Base-by-base conservation (phyloP, 2,797 vertebrate genomes). In the Arnoldichthys spilopterus region DNA sequence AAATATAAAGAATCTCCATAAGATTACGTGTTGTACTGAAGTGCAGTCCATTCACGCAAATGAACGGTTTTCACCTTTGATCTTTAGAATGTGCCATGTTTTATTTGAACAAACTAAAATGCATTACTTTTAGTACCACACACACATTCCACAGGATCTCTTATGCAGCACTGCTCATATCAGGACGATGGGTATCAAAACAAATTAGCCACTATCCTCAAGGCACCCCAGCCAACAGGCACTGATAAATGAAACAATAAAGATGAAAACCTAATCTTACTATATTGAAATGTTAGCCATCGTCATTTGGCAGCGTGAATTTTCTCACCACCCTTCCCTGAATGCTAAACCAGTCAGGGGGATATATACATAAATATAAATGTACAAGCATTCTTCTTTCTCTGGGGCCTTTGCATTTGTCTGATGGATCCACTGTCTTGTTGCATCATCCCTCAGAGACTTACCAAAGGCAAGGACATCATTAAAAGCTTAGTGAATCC, bases 231-330 rank as follows among this genome's bases (percentile, higher is more conserved):
- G 80, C 70, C 74, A 77, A 80, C 74, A 82, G 75, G 78, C 71
- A 22, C 67, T 77, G 72, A 82, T 79, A 79, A 79, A 84, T 84
- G 80, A 84, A 84, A 82, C 77, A 82, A 82, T 84, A 84, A 80
- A 79, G 75, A 82, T 80, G 43, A 73, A 81, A 81, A 81, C 79
- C 68, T 82, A 82, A 84, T 80, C 80, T 74, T 82, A 69, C 72
- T 72, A 78, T 85, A 85, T 78, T 85, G 81, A 85, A 82, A 85
- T 80, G 81, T 78, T 77, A 72, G 74, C 83, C 76, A 80, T 82
- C 70, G 66, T 81, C 77, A 82, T 82, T 78, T 85, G 78, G 67
- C 56, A 24, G 56, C 51, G 72, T 73, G 62, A 76, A 78, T 85
- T 78, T 70, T 70, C 74, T 73, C 72, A 73, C 72, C 61, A 76